Conservation (phyloP, 2,113 vertebrate species). For the Numida meleagris region DNA sequence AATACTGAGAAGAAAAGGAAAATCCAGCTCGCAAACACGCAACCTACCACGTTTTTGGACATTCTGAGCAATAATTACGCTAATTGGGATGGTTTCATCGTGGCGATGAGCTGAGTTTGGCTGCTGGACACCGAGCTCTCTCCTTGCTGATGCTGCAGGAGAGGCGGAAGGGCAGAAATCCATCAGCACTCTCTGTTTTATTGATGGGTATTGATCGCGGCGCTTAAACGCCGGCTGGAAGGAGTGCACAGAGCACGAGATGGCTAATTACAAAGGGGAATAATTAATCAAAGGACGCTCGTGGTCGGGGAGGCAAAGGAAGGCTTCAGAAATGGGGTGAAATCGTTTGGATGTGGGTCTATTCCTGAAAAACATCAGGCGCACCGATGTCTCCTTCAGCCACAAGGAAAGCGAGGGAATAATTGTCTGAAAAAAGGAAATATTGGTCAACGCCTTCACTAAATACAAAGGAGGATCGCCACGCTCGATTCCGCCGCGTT, state of each 20-base stretch:
- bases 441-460: no score
- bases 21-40: no score
- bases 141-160: no score
- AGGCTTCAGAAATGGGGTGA: no score
- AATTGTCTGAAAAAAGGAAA: not conserved
- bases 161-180: not conserved
- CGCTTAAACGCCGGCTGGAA: not conserved
- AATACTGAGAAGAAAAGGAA: no score
- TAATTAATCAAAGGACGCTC: not conserved
- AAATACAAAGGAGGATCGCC: no score
- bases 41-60: no score
- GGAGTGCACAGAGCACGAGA: not conserved
- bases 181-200: not conserved
- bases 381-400: no score
- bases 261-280: not conserved
- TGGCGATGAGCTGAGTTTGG: not conserved
- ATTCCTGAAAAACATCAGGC: not conserved
- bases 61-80: not conserved
- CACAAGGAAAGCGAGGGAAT: no score
- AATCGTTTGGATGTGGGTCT: no score
- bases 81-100: not conserved
- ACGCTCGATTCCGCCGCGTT: no score
- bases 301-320: no score
- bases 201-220: not conserved
- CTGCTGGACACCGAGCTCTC: not conserved